A percentile compares a stretch with the other conserved stretches of the same genome.
Evolutionary conservation across 2,888 invertebrate species (phyloP).

Genomic region (Rhopalosiphum nymphaeae): DNA sequence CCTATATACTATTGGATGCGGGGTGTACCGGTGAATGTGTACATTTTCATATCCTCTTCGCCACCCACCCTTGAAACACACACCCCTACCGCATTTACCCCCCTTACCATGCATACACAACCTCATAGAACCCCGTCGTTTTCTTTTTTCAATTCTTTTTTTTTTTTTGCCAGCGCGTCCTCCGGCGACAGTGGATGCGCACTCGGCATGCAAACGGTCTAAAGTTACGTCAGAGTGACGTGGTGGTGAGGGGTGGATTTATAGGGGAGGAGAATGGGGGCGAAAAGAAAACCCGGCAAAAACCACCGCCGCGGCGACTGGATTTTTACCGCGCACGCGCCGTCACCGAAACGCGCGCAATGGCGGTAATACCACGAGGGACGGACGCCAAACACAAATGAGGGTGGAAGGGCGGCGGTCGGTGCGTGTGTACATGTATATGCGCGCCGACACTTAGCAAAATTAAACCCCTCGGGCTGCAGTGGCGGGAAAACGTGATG

Average conservation of each 20-base stretch:
- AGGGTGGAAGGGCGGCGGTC: not conserved
- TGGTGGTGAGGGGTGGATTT: not conserved
- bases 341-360: constrained; percentile 19
- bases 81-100: not conserved
- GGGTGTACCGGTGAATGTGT: not conserved
- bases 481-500: constrained; percentile 25
- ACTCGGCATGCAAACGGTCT: not conserved
- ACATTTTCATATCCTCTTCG: constrained; percentile 30
- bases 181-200: constrained; percentile 23
- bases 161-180: not conserved
- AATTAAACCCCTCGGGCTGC: constrained; percentile 60
- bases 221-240: not conserved
- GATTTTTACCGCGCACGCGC: constrained; percentile 51
- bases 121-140: not conserved
- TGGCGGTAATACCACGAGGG: constrained; percentile 52
- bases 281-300: constrained; percentile 42
- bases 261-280: not conserved
- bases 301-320: constrained; percentile 41
- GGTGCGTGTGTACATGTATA: constrained; percentile 36
- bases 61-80: not conserved
- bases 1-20: constrained; percentile 21
- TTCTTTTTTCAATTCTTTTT: constrained; percentile 26
- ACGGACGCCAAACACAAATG: constrained; percentile 25
- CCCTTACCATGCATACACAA: not conserved
- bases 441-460: constrained; percentile 60